Evolutionary conservation across 2,797 vertebrate genomes (phyloP), one percentile per base, ranked within the genome.

Genomic region (Gobionotothen gibberifrons): DNA sequence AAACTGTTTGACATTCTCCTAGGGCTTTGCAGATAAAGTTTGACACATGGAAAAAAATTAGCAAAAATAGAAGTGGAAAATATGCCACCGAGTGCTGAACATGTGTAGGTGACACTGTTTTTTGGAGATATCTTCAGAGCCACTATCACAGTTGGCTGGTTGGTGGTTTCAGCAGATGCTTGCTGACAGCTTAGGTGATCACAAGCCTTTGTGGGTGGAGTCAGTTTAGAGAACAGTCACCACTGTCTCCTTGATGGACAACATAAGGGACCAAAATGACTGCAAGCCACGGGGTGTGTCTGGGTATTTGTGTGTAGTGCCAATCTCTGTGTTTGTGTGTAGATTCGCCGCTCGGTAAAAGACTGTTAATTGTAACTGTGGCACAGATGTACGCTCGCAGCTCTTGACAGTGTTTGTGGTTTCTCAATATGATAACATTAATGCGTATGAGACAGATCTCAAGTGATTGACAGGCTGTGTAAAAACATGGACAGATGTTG

Each of bases 401-500:
- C 59, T 17, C 72, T 73, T 86, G 86, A 81, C 84, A 85, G 65
- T 74, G 71, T 78, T 81, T 82, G 68, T 49, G 54, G 47, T 79
- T 85, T 76, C 82, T 78, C 81, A 76, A 83, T 81, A 75, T 79
- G 83, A 86, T 74, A 82, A 74, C 86, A 85, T 71, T 77, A 89
- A 85, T 64, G 73, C 15, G 7, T 53, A 82, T 80, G 81, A 90
- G 79, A 70, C 75, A 44, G 73, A 63, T 74, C 59, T 84, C 60
- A 5, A 68, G 52, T 94, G 92, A 94, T 89, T 93, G 94, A 93
- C 92, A 92, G 82, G 55, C 72, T 54, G 67, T 58, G 78, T 66
- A 85, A 92, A 94, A 94, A 93, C 90, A 89, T 17, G 65, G 89
- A 87, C 94, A 95, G 94, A 93, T 95, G 94, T 84, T 90, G 82